Percentiles rank a stretch among this genome's conserved stretches.
These are phyloP conservation scores for Pteropus alecto DNA, from an alignment of 2,113 vertebrate genomes.

Conservation along the genomic window DNA sequence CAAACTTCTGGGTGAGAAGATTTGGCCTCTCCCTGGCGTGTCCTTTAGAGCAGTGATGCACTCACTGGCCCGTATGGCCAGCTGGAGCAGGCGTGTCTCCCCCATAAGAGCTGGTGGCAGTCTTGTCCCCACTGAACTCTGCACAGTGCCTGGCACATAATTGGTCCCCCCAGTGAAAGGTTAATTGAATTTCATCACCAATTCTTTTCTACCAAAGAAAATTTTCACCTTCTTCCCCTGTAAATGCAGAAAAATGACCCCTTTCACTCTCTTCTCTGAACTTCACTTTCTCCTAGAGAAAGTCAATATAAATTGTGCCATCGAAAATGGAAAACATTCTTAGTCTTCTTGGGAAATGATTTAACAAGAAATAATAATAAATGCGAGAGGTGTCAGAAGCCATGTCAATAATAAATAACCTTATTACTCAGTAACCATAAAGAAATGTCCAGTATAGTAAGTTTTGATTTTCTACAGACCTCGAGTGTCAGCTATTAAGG, in stretches of 20 bases:
- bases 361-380: conserved; percentile 64
- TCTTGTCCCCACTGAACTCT: not conserved
- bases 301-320: conserved; percentile 45
- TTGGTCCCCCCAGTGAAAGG: not conserved
- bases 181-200: not conserved
- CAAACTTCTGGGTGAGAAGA: not conserved
- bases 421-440: not conserved
- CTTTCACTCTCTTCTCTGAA: conserved; percentile 53
- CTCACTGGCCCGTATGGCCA: too few relatives aligned
- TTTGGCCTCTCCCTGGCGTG: too few relatives aligned
- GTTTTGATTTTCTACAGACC: conserved; percentile 46
- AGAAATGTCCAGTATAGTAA: conserved; percentile 26
- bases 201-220: conserved; percentile 29
- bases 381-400: conserved; percentile 47
- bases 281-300: conserved; percentile 35
- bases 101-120: too few relatives aligned
- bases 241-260: conserved; percentile 63
- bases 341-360: conserved; percentile 53
- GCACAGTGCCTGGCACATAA: not conserved
- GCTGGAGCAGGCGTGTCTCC: not conserved
- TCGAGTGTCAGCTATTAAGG: conserved; percentile 40
- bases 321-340: conserved; percentile 54
- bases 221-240: conserved; percentile 4
- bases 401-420: conserved; percentile 39
- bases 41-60: too few relatives aligned